Evolutionary conservation across 2,797 vertebrate species (phyloP).

Genomic region (Tarsius wallacei): DNA sequence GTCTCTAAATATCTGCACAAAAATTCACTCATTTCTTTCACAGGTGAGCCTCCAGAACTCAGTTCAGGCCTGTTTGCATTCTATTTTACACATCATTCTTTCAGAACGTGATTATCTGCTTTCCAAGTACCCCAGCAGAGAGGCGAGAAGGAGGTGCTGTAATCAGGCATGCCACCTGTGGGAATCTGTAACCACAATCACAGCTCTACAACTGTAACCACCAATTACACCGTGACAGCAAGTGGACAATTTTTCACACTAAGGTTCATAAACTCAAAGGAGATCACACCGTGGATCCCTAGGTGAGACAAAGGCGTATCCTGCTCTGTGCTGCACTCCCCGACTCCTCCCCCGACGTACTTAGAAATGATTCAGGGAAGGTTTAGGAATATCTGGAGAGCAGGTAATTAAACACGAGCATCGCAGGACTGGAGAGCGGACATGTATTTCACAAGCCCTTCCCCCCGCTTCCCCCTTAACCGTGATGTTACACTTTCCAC

Average conservation of each 20-base stretch:
- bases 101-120: not conserved
- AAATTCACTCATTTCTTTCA: slow-evolving; percentile 16
- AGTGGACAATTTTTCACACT: not conserved
- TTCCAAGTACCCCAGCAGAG: not conserved
- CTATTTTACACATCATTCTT: slow-evolving; percentile 4
- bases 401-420: not conserved
- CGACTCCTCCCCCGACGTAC: not conserved
- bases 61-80: not conserved
- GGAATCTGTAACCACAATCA: not conserved
- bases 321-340: not conserved
- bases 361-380: not conserved
- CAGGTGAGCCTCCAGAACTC: not conserved
- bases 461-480: no score
- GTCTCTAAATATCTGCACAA: not conserved
- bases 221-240: not conserved
- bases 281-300: not conserved
- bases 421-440: not conserved
- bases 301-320: not conserved
- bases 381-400: not conserved
- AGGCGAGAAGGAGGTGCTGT: not conserved
- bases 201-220: not conserved
- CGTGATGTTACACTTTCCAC: not conserved
- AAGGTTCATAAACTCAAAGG: not conserved
- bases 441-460: not conserved
- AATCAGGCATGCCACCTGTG: not conserved